phyloP scores from a whole-genome alignment of 2,888 invertebrate genomes.

The Anoncus sp. region DNA sequence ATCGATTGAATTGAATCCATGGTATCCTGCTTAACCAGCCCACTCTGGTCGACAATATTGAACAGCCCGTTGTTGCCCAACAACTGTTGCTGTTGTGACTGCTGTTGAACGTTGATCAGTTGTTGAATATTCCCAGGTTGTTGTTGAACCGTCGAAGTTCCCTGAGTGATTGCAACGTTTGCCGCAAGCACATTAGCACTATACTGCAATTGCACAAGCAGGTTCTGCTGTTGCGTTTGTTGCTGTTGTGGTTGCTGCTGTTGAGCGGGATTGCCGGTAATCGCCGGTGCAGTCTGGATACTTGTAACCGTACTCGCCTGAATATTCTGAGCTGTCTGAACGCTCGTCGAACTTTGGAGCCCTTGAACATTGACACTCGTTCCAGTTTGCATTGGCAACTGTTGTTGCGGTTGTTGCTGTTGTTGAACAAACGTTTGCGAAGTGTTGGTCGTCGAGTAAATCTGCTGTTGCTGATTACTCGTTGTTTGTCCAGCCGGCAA shows the following conservation, averaged over 20 bases:
- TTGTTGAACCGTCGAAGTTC: slow-evolving; percentile 31
- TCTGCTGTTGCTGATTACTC: slow-evolving; percentile 45
- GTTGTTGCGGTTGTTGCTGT: slow-evolving; percentile 70
- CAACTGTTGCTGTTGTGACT: slow-evolving; percentile 69
- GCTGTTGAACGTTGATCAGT: slow-evolving; percentile 54
- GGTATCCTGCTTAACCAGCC: slow-evolving; percentile 76
- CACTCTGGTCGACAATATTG: slow-evolving; percentile 68
- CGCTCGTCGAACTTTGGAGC: slow-evolving; percentile 71
- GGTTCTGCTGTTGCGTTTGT: slow-evolving; percentile 60
- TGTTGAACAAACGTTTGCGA: slow-evolving; percentile 64
- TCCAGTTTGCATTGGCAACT: slow-evolving; percentile 68
- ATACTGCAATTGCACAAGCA: slow-evolving; percentile 65
- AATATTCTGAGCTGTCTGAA: slow-evolving; percentile 73
- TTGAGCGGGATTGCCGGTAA: slow-evolving; percentile 26
- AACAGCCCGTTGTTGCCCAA: slow-evolving; percentile 69
- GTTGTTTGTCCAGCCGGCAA: slow-evolving; percentile 43
- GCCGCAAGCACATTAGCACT: slow-evolving; percentile 48
- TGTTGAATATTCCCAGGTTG: slow-evolving; percentile 57
- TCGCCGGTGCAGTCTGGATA: slow-evolving; percentile 45
- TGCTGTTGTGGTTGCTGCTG: slow-evolving; percentile 55
- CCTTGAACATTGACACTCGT: slow-evolving; percentile 70
- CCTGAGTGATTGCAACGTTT: slow-evolving; percentile 31
- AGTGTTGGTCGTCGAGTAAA: slow-evolving; percentile 67
- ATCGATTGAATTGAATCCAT: slow-evolving; percentile 74
- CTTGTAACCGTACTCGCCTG: slow-evolving; percentile 57